A percentile compares a stretch with the other conserved stretches of the same genome.
These are phyloP conservation scores for Tetragnatha versicolor DNA, from an alignment of 1,140 invertebrate species.

Conservation along the genomic window DNA sequence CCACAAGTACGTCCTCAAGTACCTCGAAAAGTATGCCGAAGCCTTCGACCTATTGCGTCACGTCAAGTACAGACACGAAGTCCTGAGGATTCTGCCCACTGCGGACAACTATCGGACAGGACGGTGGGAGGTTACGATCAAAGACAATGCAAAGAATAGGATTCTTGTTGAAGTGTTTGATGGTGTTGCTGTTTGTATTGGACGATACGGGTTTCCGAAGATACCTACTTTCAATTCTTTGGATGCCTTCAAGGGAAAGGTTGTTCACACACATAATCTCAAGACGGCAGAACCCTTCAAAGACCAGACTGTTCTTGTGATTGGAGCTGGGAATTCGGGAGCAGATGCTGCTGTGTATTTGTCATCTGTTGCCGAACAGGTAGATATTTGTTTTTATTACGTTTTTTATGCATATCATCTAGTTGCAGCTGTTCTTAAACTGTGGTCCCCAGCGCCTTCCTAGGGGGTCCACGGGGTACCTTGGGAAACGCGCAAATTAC, in stretches of 20 bases:
- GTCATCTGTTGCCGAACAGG: slow-evolving; percentile 65
- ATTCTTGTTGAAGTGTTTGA: slow-evolving; percentile 63
- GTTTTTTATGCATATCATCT: no score
- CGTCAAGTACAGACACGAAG: slow-evolving; percentile 55
- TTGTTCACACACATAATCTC: slow-evolving; percentile 66
- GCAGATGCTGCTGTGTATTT: slow-evolving; percentile 69
- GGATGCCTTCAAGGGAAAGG: slow-evolving; percentile 65
- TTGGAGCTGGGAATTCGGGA: slow-evolving; percentile 70
- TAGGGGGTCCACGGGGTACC: no score
- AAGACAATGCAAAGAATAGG: slow-evolving; percentile 44
- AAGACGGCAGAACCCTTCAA: slow-evolving; percentile 61
- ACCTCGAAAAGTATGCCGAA: slow-evolving; percentile 63
- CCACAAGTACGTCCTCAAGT: slow-evolving; percentile 62
- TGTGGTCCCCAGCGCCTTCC: no score
- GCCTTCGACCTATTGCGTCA: slow-evolving; percentile 56
- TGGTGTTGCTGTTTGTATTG: slow-evolving; percentile 64
- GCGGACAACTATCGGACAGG: slow-evolving; percentile 63
- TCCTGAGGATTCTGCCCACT: slow-evolving; percentile 57
- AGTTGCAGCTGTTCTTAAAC: no score
- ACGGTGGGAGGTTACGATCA: slow-evolving; percentile 63
- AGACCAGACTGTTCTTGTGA: slow-evolving; percentile 64
- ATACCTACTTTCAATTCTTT: slow-evolving; percentile 52
- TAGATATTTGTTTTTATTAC: slow-evolving; percentile 55
- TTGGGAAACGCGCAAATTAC: no score
- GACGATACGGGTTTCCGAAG: slow-evolving; percentile 57